Conservation (phyloP, 1,140 invertebrate genomes). For the Monochamus saltuarius region DNA sequence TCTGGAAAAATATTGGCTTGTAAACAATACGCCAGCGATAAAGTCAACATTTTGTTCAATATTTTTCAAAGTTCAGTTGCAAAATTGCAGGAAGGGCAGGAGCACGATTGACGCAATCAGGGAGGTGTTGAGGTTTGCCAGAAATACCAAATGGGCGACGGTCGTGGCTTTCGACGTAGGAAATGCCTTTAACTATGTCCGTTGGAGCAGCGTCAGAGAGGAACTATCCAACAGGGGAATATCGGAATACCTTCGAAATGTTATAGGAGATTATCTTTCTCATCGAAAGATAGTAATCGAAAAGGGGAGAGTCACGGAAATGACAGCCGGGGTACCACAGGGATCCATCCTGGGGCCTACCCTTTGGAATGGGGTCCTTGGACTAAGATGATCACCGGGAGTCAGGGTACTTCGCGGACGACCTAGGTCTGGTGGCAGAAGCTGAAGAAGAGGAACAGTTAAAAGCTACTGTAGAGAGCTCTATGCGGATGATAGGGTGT, state of each 20-base stretch:
- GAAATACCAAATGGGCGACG: too few species aligned
- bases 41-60: too few species aligned
- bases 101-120: too few species aligned
- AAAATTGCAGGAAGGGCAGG: too few species aligned
- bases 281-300: background rate
- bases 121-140: too few species aligned
- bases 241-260: background rate
- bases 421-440: slow-evolving; percentile 1
- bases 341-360: slow-evolving; percentile 46
- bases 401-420: background rate
- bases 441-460: background rate
- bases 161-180: too few species aligned
- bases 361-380: background rate
- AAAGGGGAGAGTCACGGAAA: background rate
- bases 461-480: too few species aligned
- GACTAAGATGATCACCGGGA: slow-evolving; percentile 4
- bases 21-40: too few species aligned
- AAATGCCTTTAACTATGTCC: too few species aligned
- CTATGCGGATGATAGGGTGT: too few species aligned
- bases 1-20: too few species aligned
- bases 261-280: background rate
- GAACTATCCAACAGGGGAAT: background rate
- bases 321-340: slow-evolving; percentile 29
- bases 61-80: too few species aligned
- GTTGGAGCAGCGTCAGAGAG: background rate